Base-by-base conservation (phyloP, 1,140 invertebrate species). In the Scaptodrosophila lebanonensis region DNA sequence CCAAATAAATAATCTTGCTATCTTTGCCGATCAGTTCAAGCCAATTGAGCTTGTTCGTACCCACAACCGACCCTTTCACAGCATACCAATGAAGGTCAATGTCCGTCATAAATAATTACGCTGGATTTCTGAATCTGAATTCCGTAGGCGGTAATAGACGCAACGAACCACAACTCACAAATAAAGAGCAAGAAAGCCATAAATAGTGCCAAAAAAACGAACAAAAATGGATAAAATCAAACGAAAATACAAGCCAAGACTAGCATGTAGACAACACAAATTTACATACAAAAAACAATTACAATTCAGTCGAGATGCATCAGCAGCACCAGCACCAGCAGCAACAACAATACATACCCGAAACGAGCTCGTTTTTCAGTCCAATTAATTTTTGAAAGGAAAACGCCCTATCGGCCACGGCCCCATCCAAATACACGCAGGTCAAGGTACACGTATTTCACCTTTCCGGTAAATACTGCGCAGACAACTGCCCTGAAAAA, bases 391-490 rank as follows among this genome's bases (percentile, higher is more conserved):
- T n/a, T 65, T 56, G 42, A 59, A 58, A 51, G 43, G 61, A 73
- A 75, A 65, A 66, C 60, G 56, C 60, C 65, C 50, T 65, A 54
- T 45, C 38, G 39, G 35, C 51, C 39, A 11, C 49, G 30, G 9
- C 32, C 16, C 18, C 11, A 33, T n/a, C n/a, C 22, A 25, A 25
- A 39, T 16, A 20, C 38, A 35, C 43, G 30, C 56, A 59, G 71
- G 72, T 76, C 71, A 76, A 77, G 71, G 71, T 77, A 52, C 71
- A 44, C 40, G 43, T 18, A 36, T 44, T 58, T 60, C 36, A 25
- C n/a, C n/a, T 59, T 29, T 22, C 20, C 13, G 49, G 43, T 43
- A n/a, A n/a, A n/a, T 3, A 25, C 22, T 4, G 22, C 3, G 22
- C 8, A 25, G 22, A 4, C 22, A 4, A 8, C 22, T 8, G 22